Evolutionary conservation across 2,888 invertebrate genomes (phyloP).

Genomic region (Oligia fasciuncula): DNA sequence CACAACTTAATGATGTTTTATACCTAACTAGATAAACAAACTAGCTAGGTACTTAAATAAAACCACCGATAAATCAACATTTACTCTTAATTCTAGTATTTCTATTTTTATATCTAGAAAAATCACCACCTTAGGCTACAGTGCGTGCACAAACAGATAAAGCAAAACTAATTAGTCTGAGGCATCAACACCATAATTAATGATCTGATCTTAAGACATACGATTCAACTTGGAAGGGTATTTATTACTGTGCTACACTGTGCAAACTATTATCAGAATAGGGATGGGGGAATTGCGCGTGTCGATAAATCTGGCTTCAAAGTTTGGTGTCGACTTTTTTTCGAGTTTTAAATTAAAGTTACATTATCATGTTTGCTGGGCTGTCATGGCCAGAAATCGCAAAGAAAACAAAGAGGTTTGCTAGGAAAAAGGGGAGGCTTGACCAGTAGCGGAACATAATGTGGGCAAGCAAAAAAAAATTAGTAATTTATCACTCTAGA

Average conservation of each 20-base stretch:
- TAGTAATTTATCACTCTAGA: background rate
- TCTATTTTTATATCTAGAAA: conserved; percentile 12
- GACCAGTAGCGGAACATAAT: background rate
- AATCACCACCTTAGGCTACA: conserved; percentile 10
- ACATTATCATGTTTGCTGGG: background rate
- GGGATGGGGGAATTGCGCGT: conserved; percentile 24
- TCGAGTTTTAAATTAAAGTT: background rate
- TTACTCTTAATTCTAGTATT: background rate
- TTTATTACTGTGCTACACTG: conserved; percentile 57
- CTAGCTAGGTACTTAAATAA: background rate
- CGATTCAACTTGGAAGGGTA: conserved; percentile 59
- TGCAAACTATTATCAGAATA: conserved; percentile 46
- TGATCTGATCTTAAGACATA: conserved; percentile 55
- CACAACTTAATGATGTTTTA: too few relatives aligned
- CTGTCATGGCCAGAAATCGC: background rate
- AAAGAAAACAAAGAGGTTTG: background rate
- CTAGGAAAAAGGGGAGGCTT: background rate
- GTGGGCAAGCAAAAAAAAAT: background rate
- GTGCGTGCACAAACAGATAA: conserved; percentile 53
- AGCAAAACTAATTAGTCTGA: conserved; percentile 60
- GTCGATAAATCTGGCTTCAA: conserved; percentile 2
- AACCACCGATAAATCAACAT: conserved; percentile 17
- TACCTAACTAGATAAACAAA: too few relatives aligned
- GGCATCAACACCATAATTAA: conserved; percentile 63
- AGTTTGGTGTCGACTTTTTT: background rate